Evolutionary conservation across 2,113 vertebrate genomes (phyloP).

Genomic region (Engystomops pustulosus): DNA sequence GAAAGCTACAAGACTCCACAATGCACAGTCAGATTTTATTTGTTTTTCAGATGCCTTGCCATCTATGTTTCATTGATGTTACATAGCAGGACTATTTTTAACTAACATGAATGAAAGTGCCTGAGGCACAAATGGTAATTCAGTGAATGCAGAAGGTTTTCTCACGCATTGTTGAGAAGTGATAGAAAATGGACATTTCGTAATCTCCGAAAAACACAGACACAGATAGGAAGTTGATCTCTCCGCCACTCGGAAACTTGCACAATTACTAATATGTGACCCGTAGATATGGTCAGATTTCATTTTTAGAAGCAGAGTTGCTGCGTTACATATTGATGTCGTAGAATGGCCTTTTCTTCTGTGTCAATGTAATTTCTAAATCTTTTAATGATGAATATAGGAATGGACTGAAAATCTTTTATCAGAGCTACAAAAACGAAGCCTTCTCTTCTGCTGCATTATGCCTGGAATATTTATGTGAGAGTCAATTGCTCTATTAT

Average conservation of each 20-base stretch:
- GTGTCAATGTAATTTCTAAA: background rate
- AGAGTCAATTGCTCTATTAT: too few relatives aligned
- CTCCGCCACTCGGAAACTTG: background rate
- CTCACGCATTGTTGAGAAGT: conserved; percentile 49
- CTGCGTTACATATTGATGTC: background rate
- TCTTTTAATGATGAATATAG: background rate
- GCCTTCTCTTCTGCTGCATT: background rate
- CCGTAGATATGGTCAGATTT: background rate
- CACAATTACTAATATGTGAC: conserved; percentile 1
- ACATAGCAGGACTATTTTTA: conserved; percentile 46
- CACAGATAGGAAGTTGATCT: background rate
- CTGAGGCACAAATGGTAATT: conserved; percentile 55
- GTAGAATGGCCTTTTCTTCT: background rate
- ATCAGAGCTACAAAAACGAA: background rate
- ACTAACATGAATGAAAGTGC: conserved; percentile 50
- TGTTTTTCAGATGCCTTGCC: background rate
- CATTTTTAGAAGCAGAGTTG: conserved; percentile 11
- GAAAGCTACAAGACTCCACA: conserved; percentile 9
- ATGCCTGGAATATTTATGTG: background rate
- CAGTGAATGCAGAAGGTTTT: conserved; percentile 51
- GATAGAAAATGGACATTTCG: conserved; percentile 48
- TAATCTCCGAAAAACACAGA: conserved; percentile 15
- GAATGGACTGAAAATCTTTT: background rate
- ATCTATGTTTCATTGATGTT: conserved; percentile 52
- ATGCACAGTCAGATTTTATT: background rate